These are phyloP conservation scores for Eupithecia exiguata DNA, from an alignment of 2,888 invertebrate species.

Conservation along the genomic window DNA sequence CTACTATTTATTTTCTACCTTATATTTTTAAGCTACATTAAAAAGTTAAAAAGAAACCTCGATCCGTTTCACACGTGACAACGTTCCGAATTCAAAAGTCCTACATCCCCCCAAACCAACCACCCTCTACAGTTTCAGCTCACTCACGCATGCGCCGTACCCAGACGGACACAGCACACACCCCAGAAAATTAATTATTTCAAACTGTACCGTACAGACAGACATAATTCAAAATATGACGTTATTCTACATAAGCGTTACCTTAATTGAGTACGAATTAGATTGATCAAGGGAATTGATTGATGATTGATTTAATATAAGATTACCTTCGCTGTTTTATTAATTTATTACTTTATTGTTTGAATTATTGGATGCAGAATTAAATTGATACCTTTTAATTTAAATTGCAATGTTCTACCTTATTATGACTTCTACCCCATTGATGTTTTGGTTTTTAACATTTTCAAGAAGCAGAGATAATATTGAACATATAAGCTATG, in stretches of 20 bases:
- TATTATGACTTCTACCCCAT: neutral
- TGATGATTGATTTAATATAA: neutral
- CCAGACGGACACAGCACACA: conserved; percentile 69
- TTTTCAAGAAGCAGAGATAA: neutral
- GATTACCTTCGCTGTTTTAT: neutral
- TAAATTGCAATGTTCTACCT: neutral
- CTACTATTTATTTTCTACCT: rapidly evolving
- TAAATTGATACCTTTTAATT: neutral
- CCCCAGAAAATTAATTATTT: conserved; percentile 78
- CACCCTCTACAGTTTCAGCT: conserved; percentile 66
- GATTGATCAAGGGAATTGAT: neutral
- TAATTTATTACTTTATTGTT: neutral
- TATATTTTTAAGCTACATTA: neutral
- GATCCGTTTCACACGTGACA: neutral
- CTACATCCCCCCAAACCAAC: conserved; percentile 27
- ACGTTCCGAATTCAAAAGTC: conserved; percentile 6
- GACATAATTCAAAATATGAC: conserved; percentile 47
- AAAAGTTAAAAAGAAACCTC: neutral
- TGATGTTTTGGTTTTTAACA: neutral
- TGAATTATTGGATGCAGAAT: neutral
- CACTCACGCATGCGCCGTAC: conserved; percentile 70
- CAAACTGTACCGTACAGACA: conserved; percentile 57
- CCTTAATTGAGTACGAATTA: conserved; percentile 21
- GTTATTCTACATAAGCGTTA: conserved; percentile 41
- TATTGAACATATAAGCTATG: neutral